These are phyloP conservation scores for Triops cancriformis DNA, from an alignment of 1,140 invertebrate genomes.

Conservation along the genomic window DNA sequence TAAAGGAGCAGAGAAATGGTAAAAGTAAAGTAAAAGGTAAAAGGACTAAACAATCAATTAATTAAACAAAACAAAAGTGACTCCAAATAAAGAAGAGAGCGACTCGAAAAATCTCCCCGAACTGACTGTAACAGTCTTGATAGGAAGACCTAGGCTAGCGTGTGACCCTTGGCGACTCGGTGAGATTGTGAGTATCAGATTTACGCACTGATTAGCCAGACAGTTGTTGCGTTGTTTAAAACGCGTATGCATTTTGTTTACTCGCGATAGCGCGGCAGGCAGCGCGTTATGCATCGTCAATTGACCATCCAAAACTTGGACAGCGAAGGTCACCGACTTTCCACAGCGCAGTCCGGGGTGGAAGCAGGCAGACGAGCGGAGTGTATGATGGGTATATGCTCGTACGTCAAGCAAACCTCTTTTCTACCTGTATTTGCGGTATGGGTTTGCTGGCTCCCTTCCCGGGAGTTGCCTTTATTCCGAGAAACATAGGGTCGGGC, in stretches of 20 bases:
- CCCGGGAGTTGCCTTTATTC: not conserved
- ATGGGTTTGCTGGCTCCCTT: not conserved
- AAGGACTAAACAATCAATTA: no score
- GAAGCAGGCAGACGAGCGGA: not conserved
- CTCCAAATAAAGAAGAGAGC: no score
- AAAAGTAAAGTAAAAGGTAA: no score
- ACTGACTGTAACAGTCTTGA: no score
- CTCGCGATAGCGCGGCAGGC: not conserved
- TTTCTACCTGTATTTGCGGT: not conserved
- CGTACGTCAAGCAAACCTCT: not conserved
- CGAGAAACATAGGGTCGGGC: not conserved
- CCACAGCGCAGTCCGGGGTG: not conserved
- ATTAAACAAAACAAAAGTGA: no score
- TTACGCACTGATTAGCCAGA: not conserved
- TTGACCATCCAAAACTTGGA: not conserved
- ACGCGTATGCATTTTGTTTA: no score
- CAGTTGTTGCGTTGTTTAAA: not conserved
- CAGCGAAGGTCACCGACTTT: not conserved
- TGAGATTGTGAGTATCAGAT: not conserved
- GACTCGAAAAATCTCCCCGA: no score
- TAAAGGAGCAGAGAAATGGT: no score
- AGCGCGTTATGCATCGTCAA: not conserved
- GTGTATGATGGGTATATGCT: no score
- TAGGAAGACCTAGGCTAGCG: no score
- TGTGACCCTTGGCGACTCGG: not conserved